Percentiles rank a stretch among this genome's conserved stretches.
These are phyloP conservation scores for Diarsia brunnea DNA, from an alignment of 2,888 invertebrate genomes.

Conservation along the genomic window DNA sequence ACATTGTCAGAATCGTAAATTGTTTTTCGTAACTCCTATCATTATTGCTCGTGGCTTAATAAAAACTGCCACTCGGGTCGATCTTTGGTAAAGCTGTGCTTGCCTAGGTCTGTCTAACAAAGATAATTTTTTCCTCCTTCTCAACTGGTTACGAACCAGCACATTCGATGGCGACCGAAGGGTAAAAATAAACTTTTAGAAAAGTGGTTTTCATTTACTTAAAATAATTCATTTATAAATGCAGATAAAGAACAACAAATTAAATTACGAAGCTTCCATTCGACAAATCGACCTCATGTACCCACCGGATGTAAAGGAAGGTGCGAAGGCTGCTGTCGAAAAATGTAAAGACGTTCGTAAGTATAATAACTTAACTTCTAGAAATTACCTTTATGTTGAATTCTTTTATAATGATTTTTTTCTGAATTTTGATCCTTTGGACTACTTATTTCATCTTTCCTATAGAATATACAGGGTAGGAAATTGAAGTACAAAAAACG, in stretches of 20 bases:
- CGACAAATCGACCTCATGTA: conserved; percentile 86
- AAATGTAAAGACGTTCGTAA: conserved; percentile 83
- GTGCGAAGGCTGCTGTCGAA: conserved; percentile 77
- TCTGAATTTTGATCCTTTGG: neutral
- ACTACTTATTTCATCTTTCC: neutral
- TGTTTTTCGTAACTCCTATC: neutral
- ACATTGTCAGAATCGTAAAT: neutral
- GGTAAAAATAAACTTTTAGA: neutral
- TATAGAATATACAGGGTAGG: no score
- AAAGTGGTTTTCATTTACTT: neutral
- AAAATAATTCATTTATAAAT: conserved; percentile 47
- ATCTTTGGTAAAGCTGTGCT: no score
- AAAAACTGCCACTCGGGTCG: no score
- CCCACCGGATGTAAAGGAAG: conserved; percentile 82
- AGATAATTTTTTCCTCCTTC: no score
- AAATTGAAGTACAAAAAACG: no score
- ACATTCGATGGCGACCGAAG: no score
- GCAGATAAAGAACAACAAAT: conserved; percentile 85
- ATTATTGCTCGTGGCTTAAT: no score
- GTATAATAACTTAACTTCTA: conserved; percentile 62
- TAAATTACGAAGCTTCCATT: conserved; percentile 82
- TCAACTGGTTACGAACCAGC: no score
- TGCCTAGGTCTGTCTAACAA: no score
- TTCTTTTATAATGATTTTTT: neutral
- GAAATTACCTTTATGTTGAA: neutral